Conservation (phyloP, 2,113 vertebrate genomes). For the Coracopsis vasa region DNA sequence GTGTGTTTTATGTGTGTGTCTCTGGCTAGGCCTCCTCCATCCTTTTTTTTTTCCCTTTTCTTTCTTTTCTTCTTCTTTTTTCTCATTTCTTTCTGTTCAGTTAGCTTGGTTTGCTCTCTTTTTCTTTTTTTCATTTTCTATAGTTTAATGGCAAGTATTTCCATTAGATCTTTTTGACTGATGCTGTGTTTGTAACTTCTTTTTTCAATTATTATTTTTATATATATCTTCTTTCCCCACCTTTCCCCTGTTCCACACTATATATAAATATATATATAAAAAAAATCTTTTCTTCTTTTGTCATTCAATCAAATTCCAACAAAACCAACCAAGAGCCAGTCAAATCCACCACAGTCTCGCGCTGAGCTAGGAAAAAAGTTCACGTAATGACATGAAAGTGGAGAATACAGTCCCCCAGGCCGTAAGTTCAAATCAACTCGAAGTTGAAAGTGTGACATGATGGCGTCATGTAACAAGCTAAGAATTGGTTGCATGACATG, state of each 20-base stretch:
- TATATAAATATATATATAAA: conserved; percentile 78
- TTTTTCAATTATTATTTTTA: conserved; percentile 60
- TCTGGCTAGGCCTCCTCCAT: conserved; percentile 71
- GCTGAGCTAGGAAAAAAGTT: conserved; percentile 88
- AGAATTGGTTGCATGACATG: conserved; percentile 87
- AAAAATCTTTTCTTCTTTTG: conserved; percentile 87
- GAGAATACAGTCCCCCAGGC: conserved; percentile 85
- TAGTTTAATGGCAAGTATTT: conserved; percentile 73
- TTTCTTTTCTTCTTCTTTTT: background rate
- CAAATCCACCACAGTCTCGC: conserved; percentile 85
- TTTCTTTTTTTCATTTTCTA: conserved; percentile 13
- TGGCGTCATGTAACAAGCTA: conserved; percentile 87
- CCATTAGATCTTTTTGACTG: conserved; percentile 76
- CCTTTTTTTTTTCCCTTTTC: background rate
- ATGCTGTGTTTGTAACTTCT: conserved; percentile 76
- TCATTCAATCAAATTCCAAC: conserved; percentile 89
- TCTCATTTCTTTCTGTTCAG: background rate
- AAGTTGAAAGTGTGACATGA: conserved; percentile 88
- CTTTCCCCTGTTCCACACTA: conserved; percentile 66
- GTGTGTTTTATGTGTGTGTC: conserved; percentile 57
- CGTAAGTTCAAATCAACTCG: conserved; percentile 86
- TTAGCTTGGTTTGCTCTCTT: conserved; percentile 25
- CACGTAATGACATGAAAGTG: conserved; percentile 87
- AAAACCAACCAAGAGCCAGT: conserved; percentile 83
- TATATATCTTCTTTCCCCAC: conserved; percentile 50